Percentiles rank a stretch among this genome's conserved stretches.
Evolutionary conservation across 1,140 invertebrate genomes (phyloP).

Genomic region (Palaemon carinicauda): DNA sequence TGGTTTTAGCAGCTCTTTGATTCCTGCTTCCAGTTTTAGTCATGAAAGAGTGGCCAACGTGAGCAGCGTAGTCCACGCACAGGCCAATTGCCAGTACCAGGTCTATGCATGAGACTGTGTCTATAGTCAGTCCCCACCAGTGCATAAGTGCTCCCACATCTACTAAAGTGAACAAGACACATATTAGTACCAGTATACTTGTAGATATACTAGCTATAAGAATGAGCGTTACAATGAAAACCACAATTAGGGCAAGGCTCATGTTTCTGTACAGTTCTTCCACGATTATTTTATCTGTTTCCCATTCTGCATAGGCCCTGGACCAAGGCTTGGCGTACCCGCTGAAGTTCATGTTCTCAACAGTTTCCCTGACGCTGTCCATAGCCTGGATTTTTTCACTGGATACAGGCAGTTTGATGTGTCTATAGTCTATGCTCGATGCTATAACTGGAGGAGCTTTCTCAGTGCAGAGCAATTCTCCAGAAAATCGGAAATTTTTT

Average conservation of each 20-base stretch:
- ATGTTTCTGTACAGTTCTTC: slow-evolving; percentile 82
- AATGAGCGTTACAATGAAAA: slow-evolving; percentile 80
- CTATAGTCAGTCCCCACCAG: slow-evolving; percentile 84
- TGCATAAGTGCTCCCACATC: slow-evolving; percentile 86
- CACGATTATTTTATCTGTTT: slow-evolving; percentile 80
- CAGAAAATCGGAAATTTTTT: slow-evolving; percentile 72
- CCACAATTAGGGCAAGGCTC: slow-evolving; percentile 78
- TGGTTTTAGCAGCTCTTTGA: slow-evolving; percentile 74
- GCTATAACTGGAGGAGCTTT: slow-evolving; percentile 46
- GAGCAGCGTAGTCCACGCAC: slow-evolving; percentile 88
- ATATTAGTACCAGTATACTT: slow-evolving; percentile 77
- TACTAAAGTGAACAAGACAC: slow-evolving; percentile 77
- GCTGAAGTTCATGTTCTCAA: slow-evolving; percentile 70
- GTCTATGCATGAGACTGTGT: slow-evolving; percentile 84
- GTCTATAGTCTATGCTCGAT: slow-evolving; percentile 55
- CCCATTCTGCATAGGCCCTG: slow-evolving; percentile 77
- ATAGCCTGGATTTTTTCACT: slow-evolving; percentile 77
- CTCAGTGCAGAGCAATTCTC: slow-evolving; percentile 72
- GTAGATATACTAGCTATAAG: slow-evolving; percentile 82
- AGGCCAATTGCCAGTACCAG: slow-evolving; percentile 86
- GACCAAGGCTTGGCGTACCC: slow-evolving; percentile 72
- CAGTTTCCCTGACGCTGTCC: slow-evolving; percentile 71
- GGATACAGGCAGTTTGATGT: slow-evolving; percentile 65
- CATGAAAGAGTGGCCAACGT: slow-evolving; percentile 81
- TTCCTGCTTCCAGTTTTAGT: slow-evolving; percentile 69